A percentile compares a stretch with the other conserved stretches of the same genome.
Evolutionary conservation across 2,113 vertebrate genomes (phyloP).

Genomic region (Pseudopipra pipra): DNA sequence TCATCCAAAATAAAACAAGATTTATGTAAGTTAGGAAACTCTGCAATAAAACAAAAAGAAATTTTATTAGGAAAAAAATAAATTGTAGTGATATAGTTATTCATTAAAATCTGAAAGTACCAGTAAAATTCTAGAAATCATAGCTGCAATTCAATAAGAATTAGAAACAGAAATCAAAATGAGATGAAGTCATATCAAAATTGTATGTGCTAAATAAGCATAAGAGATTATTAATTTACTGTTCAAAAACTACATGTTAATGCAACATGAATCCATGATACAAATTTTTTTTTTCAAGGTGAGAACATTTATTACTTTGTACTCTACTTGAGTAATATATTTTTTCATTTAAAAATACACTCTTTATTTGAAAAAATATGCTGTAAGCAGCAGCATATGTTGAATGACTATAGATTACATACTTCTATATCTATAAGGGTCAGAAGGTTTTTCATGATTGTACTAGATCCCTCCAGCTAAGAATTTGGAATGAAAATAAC

Average conservation of each 20-base stretch:
- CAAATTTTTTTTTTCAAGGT: background rate
- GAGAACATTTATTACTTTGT: background rate
- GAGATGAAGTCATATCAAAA: background rate
- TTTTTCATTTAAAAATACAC: background rate
- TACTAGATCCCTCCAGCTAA: background rate
- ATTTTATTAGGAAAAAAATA: background rate
- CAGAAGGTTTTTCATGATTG: background rate
- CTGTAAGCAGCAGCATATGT: background rate
- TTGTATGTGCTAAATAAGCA: background rate
- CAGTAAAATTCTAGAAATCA: background rate
- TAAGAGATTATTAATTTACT: background rate
- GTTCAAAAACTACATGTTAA: background rate
- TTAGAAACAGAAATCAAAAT: background rate
- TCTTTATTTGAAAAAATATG: background rate
- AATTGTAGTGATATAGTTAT: background rate
- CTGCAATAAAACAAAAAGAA: background rate
- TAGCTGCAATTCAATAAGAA: background rate
- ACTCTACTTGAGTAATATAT: background rate
- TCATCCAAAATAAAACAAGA: background rate
- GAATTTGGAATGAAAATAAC: background rate
- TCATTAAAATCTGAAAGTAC: background rate
- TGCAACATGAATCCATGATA: background rate
- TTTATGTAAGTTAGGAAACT: background rate
- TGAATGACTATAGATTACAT: background rate
- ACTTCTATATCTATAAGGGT: background rate